phyloP scores from a whole-genome alignment of 2,888 invertebrate species.

The Alloplasta piceator region DNA sequence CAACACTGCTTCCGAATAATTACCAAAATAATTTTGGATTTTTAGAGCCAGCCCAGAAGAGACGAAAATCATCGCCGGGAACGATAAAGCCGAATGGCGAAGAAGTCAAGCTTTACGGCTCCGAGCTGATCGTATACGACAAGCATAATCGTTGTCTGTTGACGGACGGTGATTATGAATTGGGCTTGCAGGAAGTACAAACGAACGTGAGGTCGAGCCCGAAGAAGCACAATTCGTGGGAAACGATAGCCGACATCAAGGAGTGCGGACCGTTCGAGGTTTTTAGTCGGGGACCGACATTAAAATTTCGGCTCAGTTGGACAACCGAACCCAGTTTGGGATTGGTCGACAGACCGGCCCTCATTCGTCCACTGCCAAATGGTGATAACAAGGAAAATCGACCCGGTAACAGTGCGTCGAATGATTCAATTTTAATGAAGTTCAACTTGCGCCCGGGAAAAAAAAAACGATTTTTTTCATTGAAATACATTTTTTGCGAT shows the following conservation, averaged over 20 bases:
- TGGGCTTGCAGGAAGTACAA: constrained; percentile 91
- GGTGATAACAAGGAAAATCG: constrained; percentile 83
- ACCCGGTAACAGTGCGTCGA: constrained; percentile 79
- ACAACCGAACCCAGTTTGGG: constrained; percentile 89
- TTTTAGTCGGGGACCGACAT: constrained; percentile 91
- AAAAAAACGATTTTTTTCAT: constrained; percentile 4
- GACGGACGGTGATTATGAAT: constrained; percentile 95
- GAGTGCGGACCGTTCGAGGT: constrained; percentile 88
- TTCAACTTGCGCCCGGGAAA: no score
- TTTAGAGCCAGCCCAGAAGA: constrained; percentile 88
- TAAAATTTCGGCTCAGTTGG: constrained; percentile 94
- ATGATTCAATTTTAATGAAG: constrained; percentile 44
- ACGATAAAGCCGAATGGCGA: constrained; percentile 82
- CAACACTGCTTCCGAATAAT: no score
- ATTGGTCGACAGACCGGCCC: constrained; percentile 87
- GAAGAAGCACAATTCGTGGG: constrained; percentile 90
- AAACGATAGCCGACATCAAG: constrained; percentile 86
- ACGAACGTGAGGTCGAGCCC: constrained; percentile 84
- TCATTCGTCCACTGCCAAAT: constrained; percentile 80
- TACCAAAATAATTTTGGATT: constrained; percentile 61
- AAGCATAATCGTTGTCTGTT: constrained; percentile 94
- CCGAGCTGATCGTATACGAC: constrained; percentile 95
- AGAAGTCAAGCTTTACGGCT: constrained; percentile 87
- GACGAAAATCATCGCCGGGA: constrained; percentile 86
- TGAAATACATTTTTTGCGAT: neutral